Conservation (phyloP, 2,113 vertebrate species). For the Sardina pilchardus region DNA sequence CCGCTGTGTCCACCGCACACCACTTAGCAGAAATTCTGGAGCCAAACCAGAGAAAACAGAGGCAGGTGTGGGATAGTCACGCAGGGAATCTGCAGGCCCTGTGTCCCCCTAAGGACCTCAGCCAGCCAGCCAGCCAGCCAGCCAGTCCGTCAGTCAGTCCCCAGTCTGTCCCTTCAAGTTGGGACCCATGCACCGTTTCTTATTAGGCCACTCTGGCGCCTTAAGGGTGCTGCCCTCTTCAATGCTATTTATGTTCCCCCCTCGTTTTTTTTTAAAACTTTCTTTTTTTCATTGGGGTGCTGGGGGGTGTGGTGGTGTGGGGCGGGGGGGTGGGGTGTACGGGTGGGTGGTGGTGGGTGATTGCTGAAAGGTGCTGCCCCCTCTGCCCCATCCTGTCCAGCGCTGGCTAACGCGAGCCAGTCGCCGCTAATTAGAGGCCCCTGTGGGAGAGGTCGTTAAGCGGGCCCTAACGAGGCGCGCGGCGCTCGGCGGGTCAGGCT, state of each 20-base stretch:
- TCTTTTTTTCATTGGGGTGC: neutral
- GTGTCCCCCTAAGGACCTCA: neutral
- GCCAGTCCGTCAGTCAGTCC: neutral
- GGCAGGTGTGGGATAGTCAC: neutral
- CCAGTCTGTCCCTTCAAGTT: neutral
- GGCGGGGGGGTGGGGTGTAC: neutral
- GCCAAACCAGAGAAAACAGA: neutral
- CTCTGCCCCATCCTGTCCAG: slow-evolving; percentile 65
- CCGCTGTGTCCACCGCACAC: neutral
- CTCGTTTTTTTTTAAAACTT: neutral
- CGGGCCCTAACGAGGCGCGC: slow-evolving; percentile 76
- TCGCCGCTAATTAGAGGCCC: slow-evolving; percentile 80
- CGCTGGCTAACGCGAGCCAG: slow-evolving; percentile 75
- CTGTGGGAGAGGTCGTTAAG: slow-evolving; percentile 79
- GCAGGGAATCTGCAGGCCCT: neutral
- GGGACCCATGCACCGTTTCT: neutral
- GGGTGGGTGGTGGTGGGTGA: slow-evolving; percentile 56
- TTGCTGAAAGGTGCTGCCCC: slow-evolving; percentile 50
- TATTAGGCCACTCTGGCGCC: slow-evolving; percentile 19
- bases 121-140: neutral
- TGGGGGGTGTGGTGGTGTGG: neutral
- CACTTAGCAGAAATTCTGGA: neutral
- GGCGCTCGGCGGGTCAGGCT: slow-evolving; percentile 76
- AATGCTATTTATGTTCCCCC: slow-evolving; percentile 9
- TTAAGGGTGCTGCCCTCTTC: neutral